Evolutionary conservation across 2,113 vertebrate genomes (phyloP).

Genomic region (Rana temporaria): DNA sequence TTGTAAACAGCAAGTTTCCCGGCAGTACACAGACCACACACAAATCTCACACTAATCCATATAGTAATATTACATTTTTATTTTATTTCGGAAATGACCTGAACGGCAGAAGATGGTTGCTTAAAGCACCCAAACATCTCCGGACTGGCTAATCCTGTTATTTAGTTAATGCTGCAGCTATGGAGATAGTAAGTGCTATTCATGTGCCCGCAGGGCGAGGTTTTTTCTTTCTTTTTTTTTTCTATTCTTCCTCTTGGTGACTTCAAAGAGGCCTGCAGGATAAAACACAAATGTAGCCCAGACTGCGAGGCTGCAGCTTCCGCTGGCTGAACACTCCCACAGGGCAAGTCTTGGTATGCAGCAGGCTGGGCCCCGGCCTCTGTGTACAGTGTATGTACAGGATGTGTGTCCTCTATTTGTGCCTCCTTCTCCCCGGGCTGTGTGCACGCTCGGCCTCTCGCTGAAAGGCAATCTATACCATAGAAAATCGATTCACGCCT

Average conservation of each 20-base stretch:
- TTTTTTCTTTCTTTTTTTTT: constrained; percentile 21
- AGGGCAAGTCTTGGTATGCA: constrained; percentile 50
- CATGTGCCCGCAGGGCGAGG: constrained; percentile 35
- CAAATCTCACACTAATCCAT: neutral
- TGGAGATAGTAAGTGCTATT: constrained; percentile 39
- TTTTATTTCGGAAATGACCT: neutral
- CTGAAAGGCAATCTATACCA: too few species aligned
- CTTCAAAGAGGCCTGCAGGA: constrained; percentile 51
- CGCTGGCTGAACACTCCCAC: constrained; percentile 41
- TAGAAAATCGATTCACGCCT: too few species aligned
- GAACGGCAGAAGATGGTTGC: neutral
- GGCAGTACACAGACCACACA: too few species aligned
- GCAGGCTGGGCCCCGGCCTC: constrained; percentile 3
- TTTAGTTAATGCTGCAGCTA: constrained; percentile 34
- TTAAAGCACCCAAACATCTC: constrained; percentile 20
- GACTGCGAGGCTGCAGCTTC: constrained; percentile 30
- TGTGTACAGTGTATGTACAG: constrained; percentile 5
- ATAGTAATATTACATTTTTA: neutral
- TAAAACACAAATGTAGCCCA: constrained; percentile 51
- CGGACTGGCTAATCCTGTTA: constrained; percentile 34
- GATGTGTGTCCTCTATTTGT: neutral
- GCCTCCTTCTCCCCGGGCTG: neutral
- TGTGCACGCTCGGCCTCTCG: too few species aligned
- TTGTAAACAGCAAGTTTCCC: too few species aligned
- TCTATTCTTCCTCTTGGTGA: constrained; percentile 35